Evolutionary conservation across 2,113 vertebrate species (phyloP), one percentile per base, ranked within the genome.

Genomic region (Burhinus oedicnemus): DNA sequence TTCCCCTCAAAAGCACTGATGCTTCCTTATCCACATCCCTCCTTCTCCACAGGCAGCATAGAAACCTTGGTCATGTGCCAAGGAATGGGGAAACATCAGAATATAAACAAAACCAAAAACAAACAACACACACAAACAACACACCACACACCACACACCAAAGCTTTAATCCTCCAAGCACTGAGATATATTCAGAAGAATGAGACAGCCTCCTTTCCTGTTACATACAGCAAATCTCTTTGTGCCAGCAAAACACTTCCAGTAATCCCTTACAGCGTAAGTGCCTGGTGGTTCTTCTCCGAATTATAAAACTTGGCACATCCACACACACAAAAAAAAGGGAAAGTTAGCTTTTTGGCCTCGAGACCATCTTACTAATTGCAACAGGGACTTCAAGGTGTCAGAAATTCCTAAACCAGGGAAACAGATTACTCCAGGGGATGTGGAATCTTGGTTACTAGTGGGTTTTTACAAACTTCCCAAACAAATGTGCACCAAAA

Each of bases 351-450:
- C 9, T 71, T 80, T 68, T 54, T n/a, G 38, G 22, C 29, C 77
- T 91, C 13, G n/a, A 74, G 36, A n/a, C 4, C 19, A 66, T 54
- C 60, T 83, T 84, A 52, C 20, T 93, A 51, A 68, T 23, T n/a
- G 40, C n/a, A 72, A 34, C 17, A 79, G 29, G 32, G 78, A 72
- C 23, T 55, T 75, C 13, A 61, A 38, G 29, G 5, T 32, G 38
- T 22, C 32, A 58, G 68, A 88, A 15, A 51, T 9, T 27, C 61
- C n/a, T 47, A 21, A 77, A 69, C 55, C 12, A 61, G 22, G 36
- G 21, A 81, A 87, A 61, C 0, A 2, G 19, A 40, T 51, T 71
- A 49, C 17, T 54, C 15, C 0, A 1, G 17, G 15, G 5, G 10
- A 45, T 57, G 22, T 34, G 16, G 40, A 70, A 81, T 62, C 58